Evolutionary conservation across 1,140 invertebrate genomes (phyloP).

Genomic region (Brachionus sp.): DNA sequence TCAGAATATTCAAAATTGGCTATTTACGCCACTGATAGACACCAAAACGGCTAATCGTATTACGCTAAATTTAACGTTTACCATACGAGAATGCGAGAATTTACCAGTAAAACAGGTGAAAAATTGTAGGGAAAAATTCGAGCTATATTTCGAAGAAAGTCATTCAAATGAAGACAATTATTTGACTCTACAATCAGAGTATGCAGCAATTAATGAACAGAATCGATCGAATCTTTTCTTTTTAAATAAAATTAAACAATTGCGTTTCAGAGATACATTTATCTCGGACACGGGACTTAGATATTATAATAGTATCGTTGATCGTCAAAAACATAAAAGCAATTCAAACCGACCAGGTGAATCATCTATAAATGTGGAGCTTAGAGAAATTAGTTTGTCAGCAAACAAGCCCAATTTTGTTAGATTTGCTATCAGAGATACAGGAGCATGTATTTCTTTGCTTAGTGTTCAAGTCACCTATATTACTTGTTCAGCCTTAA

Average conservation of each 20-base stretch:
- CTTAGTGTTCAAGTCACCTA: constrained; percentile 4
- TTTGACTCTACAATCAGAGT: background rate
- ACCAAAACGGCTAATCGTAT: constrained; percentile 31
- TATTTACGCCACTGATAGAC: constrained; percentile 31
- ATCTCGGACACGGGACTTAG: constrained; percentile 40
- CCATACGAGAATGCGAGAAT: constrained; percentile 36
- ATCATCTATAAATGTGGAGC: constrained; percentile 38
- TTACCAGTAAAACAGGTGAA: constrained; percentile 41
- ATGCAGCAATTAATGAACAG: background rate
- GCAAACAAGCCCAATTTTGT: background rate
- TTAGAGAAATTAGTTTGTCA: constrained; percentile 15
- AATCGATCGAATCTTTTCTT: constrained; percentile 30
- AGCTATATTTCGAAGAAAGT: constrained; percentile 36
- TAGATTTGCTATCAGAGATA: constrained; percentile 26
- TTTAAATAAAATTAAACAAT: constrained; percentile 40
- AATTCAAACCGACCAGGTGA: constrained; percentile 9
- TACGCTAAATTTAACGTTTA: constrained; percentile 27
- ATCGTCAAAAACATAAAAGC: background rate
- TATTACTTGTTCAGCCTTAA: background rate
- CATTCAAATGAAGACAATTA: background rate
- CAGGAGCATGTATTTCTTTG: constrained; percentile 45
- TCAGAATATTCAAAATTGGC: constrained; percentile 42
- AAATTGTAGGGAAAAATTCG: constrained; percentile 45
- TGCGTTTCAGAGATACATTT: constrained; percentile 40
- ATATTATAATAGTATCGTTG: constrained; percentile 28